A percentile compares a stretch with the other conserved stretches of the same genome.
Evolutionary conservation across 2,113 vertebrate species (phyloP).

Genomic region (Platysternon megacephalum): DNA sequence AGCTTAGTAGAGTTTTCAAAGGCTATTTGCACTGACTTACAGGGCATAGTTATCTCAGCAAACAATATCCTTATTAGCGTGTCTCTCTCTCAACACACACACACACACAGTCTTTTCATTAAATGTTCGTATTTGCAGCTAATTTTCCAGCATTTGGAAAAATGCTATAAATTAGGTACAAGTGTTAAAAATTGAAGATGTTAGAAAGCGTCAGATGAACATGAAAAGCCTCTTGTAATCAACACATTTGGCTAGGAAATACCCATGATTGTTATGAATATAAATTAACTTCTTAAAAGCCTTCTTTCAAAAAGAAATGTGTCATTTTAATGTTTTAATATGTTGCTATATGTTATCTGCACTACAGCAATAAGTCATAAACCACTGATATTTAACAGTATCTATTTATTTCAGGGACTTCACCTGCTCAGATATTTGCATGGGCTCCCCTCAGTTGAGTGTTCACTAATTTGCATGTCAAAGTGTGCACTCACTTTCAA

Average conservation of each 20-base stretch:
- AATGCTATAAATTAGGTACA: neutral
- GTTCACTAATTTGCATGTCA: constrained; percentile 69
- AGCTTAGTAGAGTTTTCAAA: constrained; percentile 5
- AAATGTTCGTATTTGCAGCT: neutral
- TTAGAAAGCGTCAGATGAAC: constrained; percentile 55
- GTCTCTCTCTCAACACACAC: neutral
- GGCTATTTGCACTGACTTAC: neutral
- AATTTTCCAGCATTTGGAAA: constrained; percentile 43
- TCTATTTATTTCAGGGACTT: constrained; percentile 38
- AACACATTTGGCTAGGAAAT: constrained; percentile 59
- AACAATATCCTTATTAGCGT: neutral
- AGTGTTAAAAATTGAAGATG: constrained; percentile 19
- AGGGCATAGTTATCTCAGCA: neutral
- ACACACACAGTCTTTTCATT: neutral
- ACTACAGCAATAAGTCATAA: constrained; percentile 52
- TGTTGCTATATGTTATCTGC: neutral
- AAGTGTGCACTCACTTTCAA: constrained; percentile 54
- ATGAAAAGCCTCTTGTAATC: constrained; percentile 55
- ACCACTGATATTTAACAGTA: constrained; percentile 44
- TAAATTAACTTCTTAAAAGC: constrained; percentile 3
- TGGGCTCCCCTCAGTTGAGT: constrained; percentile 52
- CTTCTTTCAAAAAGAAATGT: neutral
- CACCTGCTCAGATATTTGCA: constrained; percentile 44
- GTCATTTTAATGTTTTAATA: constrained; percentile 38
- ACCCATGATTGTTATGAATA: constrained; percentile 12